Base-by-base conservation (phyloP, 2,888 invertebrate species). In the Campoplex nolae region DNA sequence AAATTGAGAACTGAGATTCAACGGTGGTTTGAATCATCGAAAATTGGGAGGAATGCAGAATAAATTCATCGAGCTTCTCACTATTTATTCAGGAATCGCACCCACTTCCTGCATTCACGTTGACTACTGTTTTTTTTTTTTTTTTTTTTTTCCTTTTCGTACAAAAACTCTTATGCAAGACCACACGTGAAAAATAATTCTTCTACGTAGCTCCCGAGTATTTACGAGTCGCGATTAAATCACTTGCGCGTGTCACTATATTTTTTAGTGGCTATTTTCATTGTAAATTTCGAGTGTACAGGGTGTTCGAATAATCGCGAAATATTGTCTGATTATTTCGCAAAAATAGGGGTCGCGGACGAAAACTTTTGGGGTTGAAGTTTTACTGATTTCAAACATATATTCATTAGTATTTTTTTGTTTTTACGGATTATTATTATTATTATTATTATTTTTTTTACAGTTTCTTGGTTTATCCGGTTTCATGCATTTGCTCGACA, bases 21-120 rank as follows among this genome's bases (percentile, higher is more conserved):
- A 28, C 23, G 0, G 23, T 23, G 45, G 1, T 1, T 35, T 38
- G 67, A 28, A 4, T 56, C 54, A 32, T 23, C n/a, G 35, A 54
- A 11, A 23, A 48, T 65, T 71, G 13, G 16, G 28, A 0, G 35
- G 13, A 54, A 45, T 45, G 38, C 16, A 9, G 38, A 16, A 58
- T 58, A 68, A 56, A 48, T 48, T 16, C 35, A 42, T 32, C 48
- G 8, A 67, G 68, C 65, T 68, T 82, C 83, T 83, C 58, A 32
- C 56, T 45, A 45, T 65, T 75, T 79, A 48, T 86, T 48, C 42
- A 38, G 35, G 13, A 70, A 65, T 70, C 79, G 62, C 79, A 45
- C 85, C 83, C 74, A 62, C 56, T 86, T 86, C 83, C 83, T 76
- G 75, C 48, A 58, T 70, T 75, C n/a, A 73, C 71, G 2, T 65